Evolutionary conservation across 2,113 vertebrate species (phyloP), one percentile per base, ranked within the genome.

Genomic region (Papio anubis): DNA sequence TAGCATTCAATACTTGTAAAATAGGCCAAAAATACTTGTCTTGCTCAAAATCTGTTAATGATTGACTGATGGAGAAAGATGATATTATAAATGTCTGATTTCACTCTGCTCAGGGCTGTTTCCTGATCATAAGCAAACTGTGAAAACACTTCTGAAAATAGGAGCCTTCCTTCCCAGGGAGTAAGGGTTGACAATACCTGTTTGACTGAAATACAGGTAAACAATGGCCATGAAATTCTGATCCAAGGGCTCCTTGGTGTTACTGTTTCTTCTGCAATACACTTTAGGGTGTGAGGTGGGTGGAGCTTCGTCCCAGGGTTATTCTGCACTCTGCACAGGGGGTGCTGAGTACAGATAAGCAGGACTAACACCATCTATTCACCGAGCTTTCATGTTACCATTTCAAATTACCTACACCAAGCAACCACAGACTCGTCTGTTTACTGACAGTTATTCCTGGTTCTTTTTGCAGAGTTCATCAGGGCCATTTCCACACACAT

Each of bases 21-120:
- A 85, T 6, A 40, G 8, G 35, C n/a, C 94, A 80, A 83, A 89
- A 94, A 90, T 88, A 91, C 35, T 57, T 82, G 16, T 68, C 81
- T 97, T 95, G 38, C 38, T 86, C 38, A 94, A 78, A 86, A 48
- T 93, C 59, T 91, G 18, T 79, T 93, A 85, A 80, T 13, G 23
- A 64, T 3, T 93, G 45, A 76, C 68, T 96, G n/a, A 48, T 52
- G 1, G 8, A 75, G 18, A 96, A 80, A 87, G 21, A 32, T 86
- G 73, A 20, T 72, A 43, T 91, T 85, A 55, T 75, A 80, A 91
- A 79, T 66, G 21, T 32, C 38, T 93, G 61, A 70, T 55, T 93
- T 95, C 23, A n/a, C 38, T 75, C 87, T 81, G 59, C 35, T 86
- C 20, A 38, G 48, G 43, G 83, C 25, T 61, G 30, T 21, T 88